Percentiles rank a stretch among this genome's conserved stretches.
These are phyloP conservation scores for Phymorhynchus buccinoides DNA, from an alignment of 1,140 invertebrate species.

Conservation along the genomic window DNA sequence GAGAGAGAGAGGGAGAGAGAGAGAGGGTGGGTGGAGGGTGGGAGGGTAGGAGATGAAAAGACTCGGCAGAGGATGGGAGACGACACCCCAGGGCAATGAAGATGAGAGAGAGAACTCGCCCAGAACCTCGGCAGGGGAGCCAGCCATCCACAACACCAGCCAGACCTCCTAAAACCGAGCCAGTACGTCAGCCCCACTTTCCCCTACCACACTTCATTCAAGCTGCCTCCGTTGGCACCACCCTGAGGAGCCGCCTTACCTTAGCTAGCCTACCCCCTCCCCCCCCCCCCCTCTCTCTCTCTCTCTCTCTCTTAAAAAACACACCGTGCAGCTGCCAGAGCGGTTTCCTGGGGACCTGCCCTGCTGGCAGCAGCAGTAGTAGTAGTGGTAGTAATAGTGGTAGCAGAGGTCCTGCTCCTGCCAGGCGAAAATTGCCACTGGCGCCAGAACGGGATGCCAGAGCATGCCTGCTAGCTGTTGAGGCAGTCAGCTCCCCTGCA, in stretches of 20 bases:
- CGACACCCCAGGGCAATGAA: not conserved
- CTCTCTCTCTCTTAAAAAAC: not conserved
- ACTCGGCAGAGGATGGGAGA: not conserved
- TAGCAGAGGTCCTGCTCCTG: too few relatives aligned
- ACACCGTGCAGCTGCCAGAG: too few relatives aligned
- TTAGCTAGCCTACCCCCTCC: not conserved
- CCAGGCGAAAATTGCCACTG: constrained; percentile 1
- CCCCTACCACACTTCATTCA: too few relatives aligned
- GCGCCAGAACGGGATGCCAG: constrained; percentile 3
- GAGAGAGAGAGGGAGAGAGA: not conserved
- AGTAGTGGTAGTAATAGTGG: too few relatives aligned
- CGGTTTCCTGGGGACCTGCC: too few relatives aligned
- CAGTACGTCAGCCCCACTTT: too few relatives aligned
- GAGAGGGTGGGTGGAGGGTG: not conserved
- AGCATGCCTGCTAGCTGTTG: constrained; percentile 14
- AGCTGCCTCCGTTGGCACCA: too few relatives aligned
- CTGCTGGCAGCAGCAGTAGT: not conserved
- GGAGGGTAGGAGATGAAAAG: not conserved
- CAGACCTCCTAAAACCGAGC: too few relatives aligned
- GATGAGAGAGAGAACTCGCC: not conserved
- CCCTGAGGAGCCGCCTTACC: too few relatives aligned
- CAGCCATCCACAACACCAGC: too few relatives aligned
- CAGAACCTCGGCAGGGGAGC: not conserved
- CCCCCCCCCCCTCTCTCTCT: not conserved
- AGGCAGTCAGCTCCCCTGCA: constrained; percentile 5